These are phyloP conservation scores for Campylorhamphus procurvoides DNA, from an alignment of 2,113 vertebrate species.

Conservation along the genomic window DNA sequence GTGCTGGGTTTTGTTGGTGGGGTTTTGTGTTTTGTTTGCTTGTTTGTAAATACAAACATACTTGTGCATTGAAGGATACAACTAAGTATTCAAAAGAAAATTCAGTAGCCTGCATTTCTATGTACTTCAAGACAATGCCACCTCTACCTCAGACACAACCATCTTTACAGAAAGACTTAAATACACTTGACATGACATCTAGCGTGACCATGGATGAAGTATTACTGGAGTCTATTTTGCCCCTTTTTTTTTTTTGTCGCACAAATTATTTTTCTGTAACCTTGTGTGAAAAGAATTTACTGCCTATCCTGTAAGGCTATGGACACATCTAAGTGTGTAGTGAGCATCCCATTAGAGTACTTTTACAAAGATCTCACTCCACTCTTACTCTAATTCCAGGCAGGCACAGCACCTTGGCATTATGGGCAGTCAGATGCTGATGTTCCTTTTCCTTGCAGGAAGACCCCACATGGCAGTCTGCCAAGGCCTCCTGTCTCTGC, in stretches of 20 bases:
- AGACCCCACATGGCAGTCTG: not conserved
- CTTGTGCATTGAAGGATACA: not conserved
- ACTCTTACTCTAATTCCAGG: not conserved
- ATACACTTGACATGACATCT: not conserved
- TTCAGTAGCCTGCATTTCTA: not conserved
- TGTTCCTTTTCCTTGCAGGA: not conserved
- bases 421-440: not conserved
- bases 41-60: not conserved
- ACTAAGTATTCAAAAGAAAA: not conserved
- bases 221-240: fast-evolving
- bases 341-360: not conserved
- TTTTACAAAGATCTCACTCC: not conserved
- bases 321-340: not conserved
- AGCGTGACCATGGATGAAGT: not conserved
- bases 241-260: too few relatives aligned
- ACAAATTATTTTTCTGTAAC: not conserved
- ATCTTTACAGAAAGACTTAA: not conserved
- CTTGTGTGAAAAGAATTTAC: not conserved
- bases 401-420: not conserved
- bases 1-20: not conserved
- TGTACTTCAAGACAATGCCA: not conserved
- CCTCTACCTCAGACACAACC: not conserved
- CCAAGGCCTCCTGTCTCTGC: not conserved
- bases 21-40: not conserved
- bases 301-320: not conserved